phyloP scores from a whole-genome alignment of 2,113 vertebrate species.

The Silurus meridionalis region DNA sequence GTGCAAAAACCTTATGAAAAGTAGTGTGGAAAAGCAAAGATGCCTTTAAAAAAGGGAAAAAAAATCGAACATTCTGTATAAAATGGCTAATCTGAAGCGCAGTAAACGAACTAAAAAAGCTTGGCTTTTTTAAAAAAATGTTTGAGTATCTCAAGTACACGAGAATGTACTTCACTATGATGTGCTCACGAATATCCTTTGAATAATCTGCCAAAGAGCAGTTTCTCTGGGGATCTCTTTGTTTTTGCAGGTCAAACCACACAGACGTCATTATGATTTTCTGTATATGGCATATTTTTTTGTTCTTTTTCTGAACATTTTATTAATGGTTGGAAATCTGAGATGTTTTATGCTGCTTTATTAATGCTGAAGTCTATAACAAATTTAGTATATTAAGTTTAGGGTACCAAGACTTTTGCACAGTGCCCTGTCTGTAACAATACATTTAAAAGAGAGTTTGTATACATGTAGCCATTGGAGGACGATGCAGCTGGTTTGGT shows the following conservation, averaged over 20 bases:
- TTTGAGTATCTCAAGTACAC: too few species aligned
- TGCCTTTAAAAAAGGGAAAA: background rate
- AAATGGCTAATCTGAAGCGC: background rate
- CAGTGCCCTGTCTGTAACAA: background rate
- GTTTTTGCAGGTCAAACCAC: background rate
- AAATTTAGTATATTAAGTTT: background rate
- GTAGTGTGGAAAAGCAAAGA: background rate
- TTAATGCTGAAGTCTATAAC: background rate
- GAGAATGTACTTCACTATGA: too few species aligned
- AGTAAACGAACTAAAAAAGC: background rate
- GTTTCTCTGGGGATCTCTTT: background rate
- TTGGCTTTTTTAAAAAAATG: background rate
- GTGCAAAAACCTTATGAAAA: background rate
- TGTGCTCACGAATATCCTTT: background rate
- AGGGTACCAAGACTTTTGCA: background rate
- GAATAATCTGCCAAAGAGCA: background rate
- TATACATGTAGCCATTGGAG: conserved; percentile 65
- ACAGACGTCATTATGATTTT: background rate
- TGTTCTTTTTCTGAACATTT: background rate
- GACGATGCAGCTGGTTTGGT: conserved; percentile 52
- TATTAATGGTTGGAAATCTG: background rate
- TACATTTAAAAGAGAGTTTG: background rate
- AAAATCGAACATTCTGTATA: background rate
- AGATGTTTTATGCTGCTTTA: background rate
- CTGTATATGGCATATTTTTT: background rate